Conservation (phyloP, 2,888 invertebrate genomes). For the Lordiphosa andalusiaca region DNA sequence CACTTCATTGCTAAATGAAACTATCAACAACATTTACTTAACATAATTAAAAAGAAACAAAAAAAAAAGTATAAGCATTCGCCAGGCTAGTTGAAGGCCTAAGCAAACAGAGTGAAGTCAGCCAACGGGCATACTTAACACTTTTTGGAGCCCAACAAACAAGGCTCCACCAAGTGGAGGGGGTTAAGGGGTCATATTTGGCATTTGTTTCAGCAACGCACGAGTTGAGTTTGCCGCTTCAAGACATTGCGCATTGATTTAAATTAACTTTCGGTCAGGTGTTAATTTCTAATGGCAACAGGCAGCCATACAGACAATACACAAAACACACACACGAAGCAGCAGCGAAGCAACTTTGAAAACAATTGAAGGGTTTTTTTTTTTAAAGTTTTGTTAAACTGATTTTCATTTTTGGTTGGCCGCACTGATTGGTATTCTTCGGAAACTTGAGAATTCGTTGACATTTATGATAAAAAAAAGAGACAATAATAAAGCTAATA, state of each 20-base stretch:
- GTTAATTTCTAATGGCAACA: constrained; percentile 63
- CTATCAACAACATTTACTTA: constrained; percentile 42
- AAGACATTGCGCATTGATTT: constrained; percentile 68
- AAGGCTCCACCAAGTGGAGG: constrained; percentile 29
- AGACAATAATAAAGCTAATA: background rate
- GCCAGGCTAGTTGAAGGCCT: constrained; percentile 62
- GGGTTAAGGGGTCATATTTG: constrained; percentile 31
- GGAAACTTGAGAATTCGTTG: constrained; percentile 48
- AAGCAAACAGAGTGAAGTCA: constrained; percentile 59
- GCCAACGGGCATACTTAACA: constrained; percentile 61
- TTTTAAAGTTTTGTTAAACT: constrained; percentile 31
- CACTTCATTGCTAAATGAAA: constrained; percentile 48
- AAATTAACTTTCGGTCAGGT: constrained; percentile 57
- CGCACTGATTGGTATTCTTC: background rate
- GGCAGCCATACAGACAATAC: too few species aligned
- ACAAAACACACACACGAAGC: constrained; percentile 5
- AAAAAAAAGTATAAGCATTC: constrained; percentile 33
- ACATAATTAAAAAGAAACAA: constrained; percentile 70
- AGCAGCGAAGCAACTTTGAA: background rate
- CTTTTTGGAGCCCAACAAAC: constrained; percentile 74
- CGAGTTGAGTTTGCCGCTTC: constrained; percentile 56
- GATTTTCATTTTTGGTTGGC: constrained; percentile 43
- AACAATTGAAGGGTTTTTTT: constrained; percentile 13
- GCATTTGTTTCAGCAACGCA: constrained; percentile 73
- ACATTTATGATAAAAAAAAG: constrained; percentile 46